Base-by-base conservation (phyloP, 2,888 invertebrate genomes). In the Lacanobia oleracea region DNA sequence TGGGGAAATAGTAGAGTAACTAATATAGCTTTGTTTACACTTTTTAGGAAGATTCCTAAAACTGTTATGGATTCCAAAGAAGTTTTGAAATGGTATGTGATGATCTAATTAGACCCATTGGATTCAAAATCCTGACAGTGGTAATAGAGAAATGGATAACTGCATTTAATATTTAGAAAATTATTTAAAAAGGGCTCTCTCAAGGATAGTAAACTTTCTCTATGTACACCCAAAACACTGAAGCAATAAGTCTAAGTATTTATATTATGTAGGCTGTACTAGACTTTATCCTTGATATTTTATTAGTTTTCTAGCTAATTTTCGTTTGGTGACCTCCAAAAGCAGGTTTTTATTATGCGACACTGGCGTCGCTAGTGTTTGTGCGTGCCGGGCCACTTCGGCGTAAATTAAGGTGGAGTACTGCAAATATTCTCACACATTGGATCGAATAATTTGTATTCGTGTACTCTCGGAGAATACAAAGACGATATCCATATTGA, bases 231-330 rank as follows among this genome's bases (percentile, higher is more conserved):
- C n/a, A 51, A 73, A 61, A 57, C 18, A 51, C 14, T 37, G 4
- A 27, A 59, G 16, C 27, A 64, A 64, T 54, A 54, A 43, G 43
- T 70, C 18, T 64, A 60, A 40, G 59, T 75, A 63, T 23, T 74
- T 50, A 1, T 51, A 54, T 21, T 57, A 74, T 59, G 51, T 9
- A 45, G 40, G 40, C 48, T 27, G 60, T 48, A 21, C 10, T 59
- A 74, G 21, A 74, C 59, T 75, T 48, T 75, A 57, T 56, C 70
- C 79, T 75, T 75, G 79, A 69, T 71, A 63, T 81, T 75, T 69
- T 67, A 75, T 75, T 67, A 75, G 71, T 81, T 83, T 79, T 82
- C 73, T 72, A 81, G 68, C 72, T 67, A 67, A 68, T 66, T 68
- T 79, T 67, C 33, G 63, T 56, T 51, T 54, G 45, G 60, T 76